Evolutionary conservation across 2,797 vertebrate genomes (phyloP).

Genomic region (Bradypodion ventrale): DNA sequence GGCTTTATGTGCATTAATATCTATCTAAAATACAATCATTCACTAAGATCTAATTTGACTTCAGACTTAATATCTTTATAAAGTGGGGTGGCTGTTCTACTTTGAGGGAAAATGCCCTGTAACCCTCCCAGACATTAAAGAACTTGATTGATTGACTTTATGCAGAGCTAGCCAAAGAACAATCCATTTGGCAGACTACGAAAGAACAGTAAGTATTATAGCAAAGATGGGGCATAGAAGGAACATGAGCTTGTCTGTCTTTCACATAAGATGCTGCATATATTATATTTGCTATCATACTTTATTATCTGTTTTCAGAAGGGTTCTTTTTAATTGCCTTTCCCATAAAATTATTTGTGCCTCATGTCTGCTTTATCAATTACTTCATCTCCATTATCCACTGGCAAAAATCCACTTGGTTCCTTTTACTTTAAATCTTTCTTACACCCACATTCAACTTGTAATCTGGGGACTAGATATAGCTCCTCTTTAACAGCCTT

Average conservation of each 20-base stretch:
- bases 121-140: not conserved
- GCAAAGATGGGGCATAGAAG: slow-evolving; percentile 6
- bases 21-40: slow-evolving; percentile 13
- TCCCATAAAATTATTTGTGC: slow-evolving; percentile 25
- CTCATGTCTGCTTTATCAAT: slow-evolving; percentile 37
- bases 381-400: slow-evolving; percentile 50
- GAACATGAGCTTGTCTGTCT: not conserved
- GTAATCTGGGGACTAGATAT: slow-evolving; percentile 11
- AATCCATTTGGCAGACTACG: not conserved
- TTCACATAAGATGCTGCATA: not conserved
- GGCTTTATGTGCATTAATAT: not conserved
- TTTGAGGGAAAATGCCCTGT: slow-evolving; percentile 2
- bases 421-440: slow-evolving; percentile 34
- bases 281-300: not conserved
- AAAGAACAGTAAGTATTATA: rapidly evolving
- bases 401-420: slow-evolving; percentile 33
- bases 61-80: not conserved
- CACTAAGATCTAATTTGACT: slow-evolving; percentile 14
- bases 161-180: not conserved
- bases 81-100: not conserved
- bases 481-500: slow-evolving; percentile 5
- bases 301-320: slow-evolving; percentile 36
- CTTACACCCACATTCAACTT: slow-evolving; percentile 7
- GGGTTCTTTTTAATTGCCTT: slow-evolving; percentile 17
- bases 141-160: not conserved